These are phyloP conservation scores for Tetranychus truncatus DNA, from an alignment of 2,888 invertebrate species.

Conservation along the genomic window DNA sequence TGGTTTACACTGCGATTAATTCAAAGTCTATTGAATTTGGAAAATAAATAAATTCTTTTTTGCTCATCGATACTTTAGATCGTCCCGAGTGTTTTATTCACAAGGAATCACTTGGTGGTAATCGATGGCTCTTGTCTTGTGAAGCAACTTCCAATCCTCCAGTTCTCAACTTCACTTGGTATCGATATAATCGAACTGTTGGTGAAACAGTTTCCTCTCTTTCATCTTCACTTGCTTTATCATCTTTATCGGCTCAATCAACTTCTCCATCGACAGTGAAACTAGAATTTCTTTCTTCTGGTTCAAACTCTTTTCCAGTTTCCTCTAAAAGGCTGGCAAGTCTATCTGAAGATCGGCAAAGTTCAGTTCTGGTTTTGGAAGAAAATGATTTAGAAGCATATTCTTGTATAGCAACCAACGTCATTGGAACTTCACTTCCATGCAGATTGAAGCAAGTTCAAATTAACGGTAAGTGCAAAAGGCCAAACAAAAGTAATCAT, in stretches of 20 bases:
- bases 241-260: constrained; percentile 20
- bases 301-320: background rate
- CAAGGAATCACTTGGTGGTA: constrained; percentile 46
- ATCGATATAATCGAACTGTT: constrained; percentile 50
- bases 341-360: constrained; percentile 7
- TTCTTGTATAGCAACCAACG: constrained; percentile 64
- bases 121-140: constrained; percentile 57
- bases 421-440: constrained; percentile 46
- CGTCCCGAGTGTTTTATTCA: constrained; percentile 65
- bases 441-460: constrained; percentile 38
- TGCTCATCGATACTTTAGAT: constrained; percentile 38
- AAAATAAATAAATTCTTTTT: background rate
- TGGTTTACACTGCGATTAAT: no score
- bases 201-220: constrained; percentile 13
- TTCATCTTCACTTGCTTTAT: constrained; percentile 11
- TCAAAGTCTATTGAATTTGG: background rate
- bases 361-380: constrained; percentile 41
- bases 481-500: no score
- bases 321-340: background rate
- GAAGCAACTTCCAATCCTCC: constrained; percentile 61
- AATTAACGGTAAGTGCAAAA: constrained; percentile 1
- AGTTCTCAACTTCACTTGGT: constrained; percentile 58
- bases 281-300: background rate
- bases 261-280: background rate
- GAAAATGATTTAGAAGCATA: constrained; percentile 45